These are phyloP conservation scores for Istiophorus platypterus DNA, from an alignment of 2,113 vertebrate genomes.

Conservation along the genomic window DNA sequence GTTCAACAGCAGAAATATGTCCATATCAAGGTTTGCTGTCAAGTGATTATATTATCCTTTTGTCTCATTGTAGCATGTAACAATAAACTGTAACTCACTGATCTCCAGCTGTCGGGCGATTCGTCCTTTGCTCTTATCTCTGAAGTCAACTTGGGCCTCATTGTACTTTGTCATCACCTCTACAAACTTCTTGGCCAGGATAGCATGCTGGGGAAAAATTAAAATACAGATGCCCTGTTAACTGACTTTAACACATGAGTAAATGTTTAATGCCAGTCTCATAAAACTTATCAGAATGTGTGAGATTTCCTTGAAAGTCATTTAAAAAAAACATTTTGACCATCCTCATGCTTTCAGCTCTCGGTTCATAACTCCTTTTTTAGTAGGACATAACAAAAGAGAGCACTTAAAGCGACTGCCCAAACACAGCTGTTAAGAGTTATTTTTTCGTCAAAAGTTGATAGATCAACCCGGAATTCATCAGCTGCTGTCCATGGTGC, in stretches of 20 bases:
- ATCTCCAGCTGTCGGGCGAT: slow-evolving; percentile 94
- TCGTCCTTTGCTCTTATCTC: slow-evolving; percentile 94
- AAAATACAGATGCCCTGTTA: background rate
- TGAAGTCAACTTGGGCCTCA: slow-evolving; percentile 92
- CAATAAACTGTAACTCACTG: slow-evolving; percentile 83
- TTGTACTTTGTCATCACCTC: slow-evolving; percentile 97
- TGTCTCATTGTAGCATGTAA: background rate
- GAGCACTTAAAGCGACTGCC: no score
- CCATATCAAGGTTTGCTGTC: background rate
- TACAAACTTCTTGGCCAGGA: slow-evolving; percentile 93
- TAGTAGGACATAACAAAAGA: background rate
- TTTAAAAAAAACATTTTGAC: no score
- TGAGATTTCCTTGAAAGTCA: background rate
- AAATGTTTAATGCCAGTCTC: background rate
- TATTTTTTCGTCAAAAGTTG: background rate
- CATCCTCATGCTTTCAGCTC: background rate
- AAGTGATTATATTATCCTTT: background rate
- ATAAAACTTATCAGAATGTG: no score
- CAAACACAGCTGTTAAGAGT: background rate
- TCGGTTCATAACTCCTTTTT: background rate
- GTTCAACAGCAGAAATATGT: no score
- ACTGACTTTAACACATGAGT: background rate
- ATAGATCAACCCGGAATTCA: no score
- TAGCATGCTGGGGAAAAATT: slow-evolving; percentile 85
- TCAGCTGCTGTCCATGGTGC: background rate